Evolutionary conservation across 2,888 invertebrate genomes (phyloP).

Genomic region (Rhimphoctona megacephalus): DNA sequence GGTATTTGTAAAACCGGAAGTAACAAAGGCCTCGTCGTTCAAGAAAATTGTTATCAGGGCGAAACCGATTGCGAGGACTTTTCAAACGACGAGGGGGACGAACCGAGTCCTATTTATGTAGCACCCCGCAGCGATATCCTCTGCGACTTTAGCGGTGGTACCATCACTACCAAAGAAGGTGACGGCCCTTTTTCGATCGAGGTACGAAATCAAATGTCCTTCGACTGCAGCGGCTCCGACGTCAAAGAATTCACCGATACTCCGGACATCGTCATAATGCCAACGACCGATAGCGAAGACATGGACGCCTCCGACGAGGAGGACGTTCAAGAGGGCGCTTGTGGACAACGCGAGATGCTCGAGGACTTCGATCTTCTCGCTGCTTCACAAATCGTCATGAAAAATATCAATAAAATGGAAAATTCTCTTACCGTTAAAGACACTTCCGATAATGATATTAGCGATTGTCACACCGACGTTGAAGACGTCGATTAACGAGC

Average conservation of each 20-base stretch:
- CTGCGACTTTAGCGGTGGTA: conserved; percentile 80
- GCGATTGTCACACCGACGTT: conserved; percentile 81
- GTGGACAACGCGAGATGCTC: conserved; percentile 72
- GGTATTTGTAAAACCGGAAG: conserved; percentile 55
- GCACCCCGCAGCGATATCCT: conserved; percentile 78
- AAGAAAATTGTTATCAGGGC: conserved; percentile 72
- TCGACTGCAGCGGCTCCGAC: conserved; percentile 52
- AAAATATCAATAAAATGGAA: conserved; percentile 79
- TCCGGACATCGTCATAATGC: conserved; percentile 75
- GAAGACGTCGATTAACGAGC: conserved; percentile 80
- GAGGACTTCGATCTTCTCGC: conserved; percentile 78
- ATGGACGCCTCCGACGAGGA: conserved; percentile 83
- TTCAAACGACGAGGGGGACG: conserved; percentile 79
- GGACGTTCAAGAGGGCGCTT: conserved; percentile 75
- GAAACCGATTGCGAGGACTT: conserved; percentile 83
- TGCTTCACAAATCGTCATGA: conserved; percentile 81
- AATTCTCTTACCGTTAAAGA: conserved; percentile 76
- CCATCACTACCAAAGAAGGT: conserved; percentile 82
- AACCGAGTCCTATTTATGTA: conserved; percentile 75
- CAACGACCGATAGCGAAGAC: conserved; percentile 82
- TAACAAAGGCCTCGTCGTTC: conserved; percentile 70
- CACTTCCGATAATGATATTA: conserved; percentile 72
- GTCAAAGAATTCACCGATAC: conserved; percentile 29
- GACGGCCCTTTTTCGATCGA: conserved; percentile 83
- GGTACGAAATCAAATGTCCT: conserved; percentile 80